Conservation (phyloP, 2,888 invertebrate genomes). For the Molorchus minor region DNA sequence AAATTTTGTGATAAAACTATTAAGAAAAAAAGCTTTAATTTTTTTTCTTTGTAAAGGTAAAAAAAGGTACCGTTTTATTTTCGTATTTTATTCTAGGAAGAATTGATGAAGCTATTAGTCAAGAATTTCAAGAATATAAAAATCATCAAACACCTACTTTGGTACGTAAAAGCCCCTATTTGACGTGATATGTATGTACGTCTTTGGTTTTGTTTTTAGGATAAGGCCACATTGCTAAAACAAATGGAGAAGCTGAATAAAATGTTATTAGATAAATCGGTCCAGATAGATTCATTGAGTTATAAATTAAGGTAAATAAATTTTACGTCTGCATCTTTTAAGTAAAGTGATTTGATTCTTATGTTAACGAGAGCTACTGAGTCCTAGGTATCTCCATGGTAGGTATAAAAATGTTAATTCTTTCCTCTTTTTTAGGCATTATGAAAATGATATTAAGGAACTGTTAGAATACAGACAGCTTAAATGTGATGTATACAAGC, state of each 20-base stretch:
- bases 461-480: slow-evolving; percentile 51
- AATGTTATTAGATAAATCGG: slow-evolving; percentile 53
- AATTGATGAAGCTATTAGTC: slow-evolving; percentile 23
- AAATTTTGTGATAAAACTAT: too few species aligned
- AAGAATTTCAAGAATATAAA: slow-evolving; percentile 12
- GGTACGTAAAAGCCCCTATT: slow-evolving; percentile 36
- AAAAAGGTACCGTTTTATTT: too few species aligned
- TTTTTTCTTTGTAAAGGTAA: too few species aligned
- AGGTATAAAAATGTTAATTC: slow-evolving; percentile 15
- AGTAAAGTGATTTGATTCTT: too few species aligned
- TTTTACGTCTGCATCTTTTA: too few species aligned
- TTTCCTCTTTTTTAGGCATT: slow-evolving; percentile 44
- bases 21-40: too few species aligned
- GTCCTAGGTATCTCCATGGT: too few species aligned
- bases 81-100: slow-evolving; percentile 40
- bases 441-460: slow-evolving; percentile 48
- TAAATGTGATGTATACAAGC: slow-evolving; percentile 44
- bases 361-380: too few species aligned
- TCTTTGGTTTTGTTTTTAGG: slow-evolving; percentile 33
- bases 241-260: slow-evolving; percentile 50
- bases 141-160: slow-evolving; percentile 26
- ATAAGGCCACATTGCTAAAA: slow-evolving; percentile 37
- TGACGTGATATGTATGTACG: slow-evolving; percentile 1
- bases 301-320: slow-evolving; percentile 48
- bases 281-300: slow-evolving; percentile 49